These are phyloP conservation scores for Plodia interpunctella DNA, from an alignment of 1,140 invertebrate genomes.

Conservation along the genomic window DNA sequence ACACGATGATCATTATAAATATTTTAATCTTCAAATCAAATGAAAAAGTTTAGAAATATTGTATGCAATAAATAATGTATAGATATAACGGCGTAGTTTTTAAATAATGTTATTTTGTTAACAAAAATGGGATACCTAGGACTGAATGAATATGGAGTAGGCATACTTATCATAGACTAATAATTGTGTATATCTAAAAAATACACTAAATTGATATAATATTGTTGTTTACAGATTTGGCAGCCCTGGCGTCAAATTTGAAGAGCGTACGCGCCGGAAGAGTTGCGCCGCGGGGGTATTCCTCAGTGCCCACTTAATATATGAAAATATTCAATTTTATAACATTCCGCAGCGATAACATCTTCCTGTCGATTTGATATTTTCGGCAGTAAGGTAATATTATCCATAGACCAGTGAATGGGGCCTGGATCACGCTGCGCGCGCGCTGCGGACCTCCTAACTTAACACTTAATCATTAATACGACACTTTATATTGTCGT, in stretches of 20 bases:
- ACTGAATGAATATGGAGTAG: no score
- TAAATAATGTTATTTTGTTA: no score
- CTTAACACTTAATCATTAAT: slow-evolving; percentile 74
- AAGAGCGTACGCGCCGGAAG: slow-evolving; percentile 41
- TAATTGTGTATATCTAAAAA: no score
- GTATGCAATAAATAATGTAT: no score
- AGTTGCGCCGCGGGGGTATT: slow-evolving; percentile 47
- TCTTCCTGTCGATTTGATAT: slow-evolving; percentile 72
- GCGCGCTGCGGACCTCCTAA: slow-evolving; percentile 54
- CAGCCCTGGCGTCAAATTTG: slow-evolving; percentile 14
- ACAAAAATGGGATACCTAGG: no score
- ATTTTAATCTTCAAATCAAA: no score
- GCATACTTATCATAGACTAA: no score
- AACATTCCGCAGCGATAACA: slow-evolving; percentile 68
- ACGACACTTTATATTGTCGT: slow-evolving; percentile 57
- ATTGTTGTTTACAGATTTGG: no score
- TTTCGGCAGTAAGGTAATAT: slow-evolving; percentile 72
- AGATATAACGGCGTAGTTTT: no score
- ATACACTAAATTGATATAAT: no score
- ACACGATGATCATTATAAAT: no score
- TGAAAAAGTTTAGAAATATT: no score
- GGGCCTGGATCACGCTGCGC: slow-evolving; percentile 57
- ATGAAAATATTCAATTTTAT: slow-evolving; percentile 76
- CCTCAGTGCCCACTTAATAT: slow-evolving; percentile 43
- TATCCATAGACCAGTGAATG: slow-evolving; percentile 57